Percentiles rank a stretch among this genome's conserved stretches.
phyloP scores from a whole-genome alignment of 2,113 vertebrate species.

The Poeciliopsis retropinna region DNA sequence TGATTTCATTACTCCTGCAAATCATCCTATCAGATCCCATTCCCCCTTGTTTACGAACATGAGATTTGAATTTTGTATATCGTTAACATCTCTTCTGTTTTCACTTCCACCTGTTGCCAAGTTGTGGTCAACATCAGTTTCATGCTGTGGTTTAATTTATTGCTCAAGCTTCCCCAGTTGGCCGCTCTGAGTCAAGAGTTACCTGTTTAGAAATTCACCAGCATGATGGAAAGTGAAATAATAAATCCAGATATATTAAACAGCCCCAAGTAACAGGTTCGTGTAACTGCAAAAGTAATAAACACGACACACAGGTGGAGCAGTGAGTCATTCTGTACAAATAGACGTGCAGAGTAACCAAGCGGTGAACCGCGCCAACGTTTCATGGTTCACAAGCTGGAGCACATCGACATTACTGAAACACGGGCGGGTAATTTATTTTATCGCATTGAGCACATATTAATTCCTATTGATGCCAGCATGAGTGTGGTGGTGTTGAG shows the following conservation, averaged over 20 bases:
- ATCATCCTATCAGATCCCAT: background rate
- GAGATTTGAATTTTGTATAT: too few relatives aligned
- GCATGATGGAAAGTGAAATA: constrained; percentile 14
- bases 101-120: background rate
- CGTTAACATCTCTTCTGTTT: background rate
- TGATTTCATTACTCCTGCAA: too few relatives aligned
- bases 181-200: constrained; percentile 4
- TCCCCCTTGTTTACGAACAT: background rate
- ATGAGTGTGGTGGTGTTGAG: background rate
- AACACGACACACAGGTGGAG: constrained; percentile 2
- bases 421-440: background rate
- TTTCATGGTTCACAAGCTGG: constrained; percentile 4
- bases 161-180: background rate
- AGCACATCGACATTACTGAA: background rate
- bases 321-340: constrained; percentile 1
- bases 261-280: constrained; percentile 6
- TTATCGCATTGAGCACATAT: constrained; percentile 1
- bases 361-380: background rate
- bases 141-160: background rate
- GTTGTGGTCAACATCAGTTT: background rate
- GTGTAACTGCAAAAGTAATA: constrained; percentile 5
- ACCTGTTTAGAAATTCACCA: constrained; percentile 1
- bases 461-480: background rate
- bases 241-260: constrained; percentile 26
- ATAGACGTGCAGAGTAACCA: background rate